Evolutionary conservation across 1,140 invertebrate species (phyloP).

Genomic region (Orchesella cincta): DNA sequence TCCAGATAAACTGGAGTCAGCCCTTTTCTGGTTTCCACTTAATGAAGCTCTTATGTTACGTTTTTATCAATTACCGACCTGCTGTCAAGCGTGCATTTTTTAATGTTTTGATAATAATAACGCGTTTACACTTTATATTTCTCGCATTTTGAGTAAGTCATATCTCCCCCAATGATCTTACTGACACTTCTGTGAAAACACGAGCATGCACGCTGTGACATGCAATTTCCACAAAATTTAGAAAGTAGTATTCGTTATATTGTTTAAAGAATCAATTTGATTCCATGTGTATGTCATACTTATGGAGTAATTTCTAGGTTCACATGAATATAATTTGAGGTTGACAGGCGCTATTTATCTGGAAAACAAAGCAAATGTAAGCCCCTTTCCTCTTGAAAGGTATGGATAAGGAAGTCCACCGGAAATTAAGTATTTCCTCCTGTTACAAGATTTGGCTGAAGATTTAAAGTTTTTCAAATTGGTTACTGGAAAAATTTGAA

Average conservation of each 20-base stretch:
- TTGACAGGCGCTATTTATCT: slow-evolving; percentile 18
- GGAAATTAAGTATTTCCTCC: slow-evolving; percentile 13
- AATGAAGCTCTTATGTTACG: background rate
- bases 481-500: background rate
- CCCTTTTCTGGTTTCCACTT: background rate
- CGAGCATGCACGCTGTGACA: too few relatives aligned
- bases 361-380: background rate
- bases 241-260: too few relatives aligned
- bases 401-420: background rate
- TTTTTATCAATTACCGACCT: slow-evolving; percentile 8
- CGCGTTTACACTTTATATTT: background rate
- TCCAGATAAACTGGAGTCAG: background rate
- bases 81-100: slow-evolving; percentile 5
- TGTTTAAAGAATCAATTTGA: slow-evolving; percentile 11
- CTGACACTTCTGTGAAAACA: too few relatives aligned
- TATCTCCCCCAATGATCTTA: background rate
- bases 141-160: background rate
- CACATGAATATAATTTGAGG: background rate
- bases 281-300: background rate
- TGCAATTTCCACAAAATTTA: too few relatives aligned
- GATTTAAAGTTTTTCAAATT: background rate
- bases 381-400: background rate
- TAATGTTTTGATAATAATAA: background rate
- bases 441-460: background rate
- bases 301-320: background rate